Evolutionary conservation across 1,140 invertebrate genomes (phyloP), one percentile per base, ranked within the genome.

Genomic region (Cherax quadricarinatus): DNA sequence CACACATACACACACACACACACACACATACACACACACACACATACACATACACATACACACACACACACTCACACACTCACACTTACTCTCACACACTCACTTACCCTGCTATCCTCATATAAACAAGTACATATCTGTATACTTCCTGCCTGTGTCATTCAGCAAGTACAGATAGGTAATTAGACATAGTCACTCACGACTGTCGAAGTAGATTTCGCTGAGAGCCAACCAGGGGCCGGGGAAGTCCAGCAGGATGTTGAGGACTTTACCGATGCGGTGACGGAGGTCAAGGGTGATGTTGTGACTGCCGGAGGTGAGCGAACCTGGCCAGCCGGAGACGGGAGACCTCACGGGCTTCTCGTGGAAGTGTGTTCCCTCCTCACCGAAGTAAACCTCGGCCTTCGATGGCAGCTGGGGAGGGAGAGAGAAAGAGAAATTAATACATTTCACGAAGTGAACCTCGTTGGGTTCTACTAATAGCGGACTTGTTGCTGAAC

Each of bases 211-310:
- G 51, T 92, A 94, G 0, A 96, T 95, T 94, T 96, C 96, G 86
- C 95, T 96, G 57, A 96, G 95, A 89, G 96, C 94, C 62, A 96
- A 94, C 96, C 96, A 96, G 66, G 95, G 94, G 4, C 95, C 94
- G 66, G 95, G 95, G 94, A 96, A 96, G 91, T 94, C 95, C 4
- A 96, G 94, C 30, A 95, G 94, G n/a, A 96, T 92, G 88, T 95
- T 95, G n/a, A 96, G 94, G 91, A 95, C 95, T 80, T 94, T 94
- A 9, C 95, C 96, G 21, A 96, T 93, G 41, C 95, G 94, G 92
- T 96, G 94, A 18, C 95, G 93, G 9, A 96, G 94, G 18, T 94
- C 94, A 70, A 96, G 95, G 78, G 94, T 94, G 4, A 96, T 94
- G 86, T 94, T 94, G 10, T 95, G 94, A 21, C 95, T 94, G 78